phyloP scores from a whole-genome alignment of 2,113 vertebrate genomes.

The Piaya cayana region DNA sequence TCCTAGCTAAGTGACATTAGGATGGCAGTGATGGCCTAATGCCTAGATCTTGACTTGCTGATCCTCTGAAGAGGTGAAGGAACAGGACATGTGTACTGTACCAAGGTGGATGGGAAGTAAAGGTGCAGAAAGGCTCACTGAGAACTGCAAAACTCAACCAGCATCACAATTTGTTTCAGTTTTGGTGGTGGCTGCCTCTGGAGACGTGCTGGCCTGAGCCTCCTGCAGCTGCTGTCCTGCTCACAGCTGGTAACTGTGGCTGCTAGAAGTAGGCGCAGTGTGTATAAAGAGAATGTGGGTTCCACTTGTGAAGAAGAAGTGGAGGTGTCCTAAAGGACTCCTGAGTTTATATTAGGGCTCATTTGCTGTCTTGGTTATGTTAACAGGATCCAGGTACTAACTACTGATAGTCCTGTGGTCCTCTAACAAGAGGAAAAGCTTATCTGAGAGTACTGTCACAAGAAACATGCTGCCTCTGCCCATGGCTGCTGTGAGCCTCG shows the following conservation, averaged over 20 bases:
- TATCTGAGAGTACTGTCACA: fast-evolving
- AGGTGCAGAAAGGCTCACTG: not conserved
- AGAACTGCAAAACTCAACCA: fast-evolving
- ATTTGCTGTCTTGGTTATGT: fast-evolving
- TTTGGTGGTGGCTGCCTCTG: not conserved
- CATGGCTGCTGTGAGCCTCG: fast-evolving
- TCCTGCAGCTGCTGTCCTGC: not conserved
- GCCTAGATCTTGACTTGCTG: not conserved
- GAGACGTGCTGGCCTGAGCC: not conserved
- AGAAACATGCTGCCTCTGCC: not conserved
- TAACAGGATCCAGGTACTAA: too few relatives aligned
- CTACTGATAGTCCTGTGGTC: not conserved
- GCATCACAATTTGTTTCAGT: fast-evolving
- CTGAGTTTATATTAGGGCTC: not conserved
- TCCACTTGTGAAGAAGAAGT: not conserved
- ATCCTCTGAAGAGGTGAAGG: not conserved
- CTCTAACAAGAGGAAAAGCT: fast-evolving
- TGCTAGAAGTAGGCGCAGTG: fast-evolving
- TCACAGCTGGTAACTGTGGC: fast-evolving
- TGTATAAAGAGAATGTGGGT: fast-evolving
- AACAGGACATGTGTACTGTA: fast-evolving
- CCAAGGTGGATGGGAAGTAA: not conserved
- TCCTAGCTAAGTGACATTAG: not conserved
- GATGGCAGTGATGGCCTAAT: not conserved
- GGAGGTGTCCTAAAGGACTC: not conserved